Base-by-base conservation (phyloP, 2,797 vertebrate species). In the Pachyuromys duprasi region DNA sequence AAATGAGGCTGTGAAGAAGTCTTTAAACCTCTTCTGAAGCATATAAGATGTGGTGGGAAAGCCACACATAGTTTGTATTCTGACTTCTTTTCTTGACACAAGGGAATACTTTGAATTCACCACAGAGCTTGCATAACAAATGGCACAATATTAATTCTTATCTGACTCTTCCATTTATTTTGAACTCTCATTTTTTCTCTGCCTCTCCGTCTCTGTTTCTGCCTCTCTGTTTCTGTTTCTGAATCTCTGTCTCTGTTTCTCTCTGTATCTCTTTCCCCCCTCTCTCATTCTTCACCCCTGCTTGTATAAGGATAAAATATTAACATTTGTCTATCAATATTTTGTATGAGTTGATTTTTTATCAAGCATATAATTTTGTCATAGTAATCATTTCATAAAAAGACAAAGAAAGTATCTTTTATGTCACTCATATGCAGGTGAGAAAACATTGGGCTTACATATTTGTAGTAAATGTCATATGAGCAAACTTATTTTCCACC, bases 1-100 rank as follows among this genome's bases (percentile, higher is more conserved):
- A 96, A 93, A 96, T 94, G 82, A 96, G 63, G 78, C 83, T 83
- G 42, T 80, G 69, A 95, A 89, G 26, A 96, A 70, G 20, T 92
- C 13, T 92, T 96, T 92, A 89, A 80, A 76, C 49, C 86, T 96
- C 93, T 70, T 78, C 24, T 84, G 89, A 91, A 94, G 70, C 39
- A 45, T 69, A 22, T 87, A 89, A 87, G 74, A 80, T 62, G 26
- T 88, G 76, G 83, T 18, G 26, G 80, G 62, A 65, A 45, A 83
- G 63, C 22, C 90, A 83, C 86, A 95, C n/a, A 89, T 80, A 87
- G 39, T 22, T 49, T 89, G 72, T 93, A 89, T 69, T 96, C 65
- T 87, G 24, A 74, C 87, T 89, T 86, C 17, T 87, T 95, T 91
- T 94, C 45, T 42, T 89, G 65, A 94, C 22, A 1, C 24, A 76